A percentile compares a stretch with the other conserved stretches of the same genome.
Evolutionary conservation across 2,888 invertebrate species (phyloP).

Genomic region (Diaphora mendica): DNA sequence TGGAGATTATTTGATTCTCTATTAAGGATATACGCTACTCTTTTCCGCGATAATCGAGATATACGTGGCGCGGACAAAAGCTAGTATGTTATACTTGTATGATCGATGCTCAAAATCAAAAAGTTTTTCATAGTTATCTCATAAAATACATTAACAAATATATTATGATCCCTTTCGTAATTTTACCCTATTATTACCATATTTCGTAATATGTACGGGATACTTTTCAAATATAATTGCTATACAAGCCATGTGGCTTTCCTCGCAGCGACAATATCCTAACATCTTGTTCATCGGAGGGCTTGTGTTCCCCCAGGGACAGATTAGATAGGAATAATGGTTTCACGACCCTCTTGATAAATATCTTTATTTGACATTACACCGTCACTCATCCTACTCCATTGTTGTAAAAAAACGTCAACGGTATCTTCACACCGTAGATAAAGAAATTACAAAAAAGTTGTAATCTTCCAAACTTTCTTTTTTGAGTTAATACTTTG

Average conservation of each 20-base stretch:
- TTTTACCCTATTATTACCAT: background rate
- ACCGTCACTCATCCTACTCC: constrained; percentile 36
- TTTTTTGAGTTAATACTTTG: background rate
- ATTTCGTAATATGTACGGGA: background rate
- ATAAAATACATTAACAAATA: too few species aligned
- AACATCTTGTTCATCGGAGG: constrained; percentile 1
- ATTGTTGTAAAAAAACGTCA: constrained; percentile 5
- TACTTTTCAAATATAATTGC: background rate
- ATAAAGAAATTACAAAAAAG: background rate
- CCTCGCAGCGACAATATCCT: background rate
- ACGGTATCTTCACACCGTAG: background rate
- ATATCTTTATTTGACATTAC: constrained; percentile 35
- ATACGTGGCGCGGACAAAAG: too few species aligned
- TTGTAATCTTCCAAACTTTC: background rate
- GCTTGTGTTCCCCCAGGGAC: constrained; percentile 22
- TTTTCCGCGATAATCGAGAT: too few species aligned
- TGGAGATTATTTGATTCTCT: too few species aligned
- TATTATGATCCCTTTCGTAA: background rate
- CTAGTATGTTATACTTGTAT: too few species aligned
- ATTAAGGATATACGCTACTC: too few species aligned
- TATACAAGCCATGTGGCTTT: background rate
- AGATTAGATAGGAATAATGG: constrained; percentile 40
- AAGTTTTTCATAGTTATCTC: too few species aligned
- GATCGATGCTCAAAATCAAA: too few species aligned
- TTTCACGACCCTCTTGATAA: constrained; percentile 31